Evolutionary conservation across 2,888 invertebrate genomes (phyloP).

Genomic region (Cosmia pyralina): DNA sequence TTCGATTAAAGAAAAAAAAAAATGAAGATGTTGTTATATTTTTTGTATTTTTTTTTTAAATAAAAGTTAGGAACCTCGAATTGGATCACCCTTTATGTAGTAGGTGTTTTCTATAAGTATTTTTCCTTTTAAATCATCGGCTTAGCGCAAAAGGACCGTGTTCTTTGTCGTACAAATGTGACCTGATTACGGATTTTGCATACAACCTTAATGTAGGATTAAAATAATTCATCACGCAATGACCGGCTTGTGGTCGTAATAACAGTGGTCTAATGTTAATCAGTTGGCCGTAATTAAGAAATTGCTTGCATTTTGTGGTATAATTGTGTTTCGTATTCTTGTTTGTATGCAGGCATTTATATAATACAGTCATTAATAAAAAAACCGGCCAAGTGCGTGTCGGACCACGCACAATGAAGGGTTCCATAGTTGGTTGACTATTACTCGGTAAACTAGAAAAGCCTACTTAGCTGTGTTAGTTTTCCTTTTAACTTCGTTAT

Average conservation of each 20-base stretch:
- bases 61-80: no score
- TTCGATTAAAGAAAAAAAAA: no score
- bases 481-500: no score
- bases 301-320: constrained; percentile 15
- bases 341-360: background rate
- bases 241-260: constrained; percentile 29
- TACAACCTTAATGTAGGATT: constrained; percentile 48
- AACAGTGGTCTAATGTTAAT: constrained; percentile 47
- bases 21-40: no score
- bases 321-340: constrained; percentile 5
- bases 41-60: no score
- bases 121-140: constrained; percentile 7
- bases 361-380: background rate
- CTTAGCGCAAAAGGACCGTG: constrained; percentile 27
- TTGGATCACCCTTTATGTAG: no score
- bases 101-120: background rate
- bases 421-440: no score
- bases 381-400: background rate
- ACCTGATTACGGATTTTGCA: constrained; percentile 59
- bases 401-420: no score
- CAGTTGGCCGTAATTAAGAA: constrained; percentile 32
- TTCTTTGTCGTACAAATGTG: constrained; percentile 36
- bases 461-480: no score
- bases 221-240: constrained; percentile 65
- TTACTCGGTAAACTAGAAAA: no score